Percentiles rank a stretch among this genome's conserved stretches.
Evolutionary conservation across 2,888 invertebrate genomes (phyloP).

Genomic region (Cryptosula pallasiana): DNA sequence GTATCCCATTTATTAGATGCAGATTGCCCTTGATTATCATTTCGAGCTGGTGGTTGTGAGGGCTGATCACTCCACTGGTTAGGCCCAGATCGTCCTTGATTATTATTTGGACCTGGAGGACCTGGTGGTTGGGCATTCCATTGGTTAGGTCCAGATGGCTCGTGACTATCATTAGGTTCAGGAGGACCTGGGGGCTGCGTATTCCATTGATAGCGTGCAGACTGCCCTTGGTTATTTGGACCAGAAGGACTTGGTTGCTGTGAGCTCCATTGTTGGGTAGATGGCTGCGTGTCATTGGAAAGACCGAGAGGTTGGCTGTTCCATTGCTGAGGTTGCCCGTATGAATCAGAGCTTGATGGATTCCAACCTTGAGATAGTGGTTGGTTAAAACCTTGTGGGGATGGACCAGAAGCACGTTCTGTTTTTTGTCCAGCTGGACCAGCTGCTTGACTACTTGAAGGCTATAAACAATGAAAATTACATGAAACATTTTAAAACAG

Average conservation of each 20-base stretch:
- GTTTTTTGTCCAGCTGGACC: no score
- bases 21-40: neutral
- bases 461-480: no score
- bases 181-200: neutral
- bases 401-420: no score
- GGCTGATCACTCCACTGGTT: neutral
- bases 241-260: neutral
- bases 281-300: neutral
- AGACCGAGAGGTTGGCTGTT: neutral
- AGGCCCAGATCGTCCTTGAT: neutral
- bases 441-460: no score
- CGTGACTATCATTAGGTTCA: neutral
- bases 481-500: no score
- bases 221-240: neutral
- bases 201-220: neutral
- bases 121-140: neutral
- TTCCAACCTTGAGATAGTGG: no score
- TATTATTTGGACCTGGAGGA: neutral
- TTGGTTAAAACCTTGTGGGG: no score
- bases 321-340: constrained; percentile 2
- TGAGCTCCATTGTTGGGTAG: constrained; percentile 6
- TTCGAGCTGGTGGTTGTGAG: neutral
- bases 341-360: no score
- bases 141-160: neutral
- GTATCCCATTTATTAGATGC: no score